Conservation (phyloP, 2,797 vertebrate genomes). For the Natrix natrix region DNA sequence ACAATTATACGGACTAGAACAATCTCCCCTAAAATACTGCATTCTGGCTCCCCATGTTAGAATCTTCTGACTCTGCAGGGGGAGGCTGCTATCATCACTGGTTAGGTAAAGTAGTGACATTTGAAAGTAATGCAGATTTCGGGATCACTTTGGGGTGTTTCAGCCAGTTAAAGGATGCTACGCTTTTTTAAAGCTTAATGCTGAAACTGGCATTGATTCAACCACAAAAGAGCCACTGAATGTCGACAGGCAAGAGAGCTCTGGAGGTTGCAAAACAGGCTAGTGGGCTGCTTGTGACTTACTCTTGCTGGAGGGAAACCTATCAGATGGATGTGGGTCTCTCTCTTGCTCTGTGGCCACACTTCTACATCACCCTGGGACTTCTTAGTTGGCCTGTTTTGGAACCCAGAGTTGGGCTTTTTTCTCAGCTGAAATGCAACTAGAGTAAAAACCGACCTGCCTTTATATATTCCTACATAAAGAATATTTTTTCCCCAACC, state of each 20-base stretch:
- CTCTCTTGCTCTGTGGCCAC: background rate
- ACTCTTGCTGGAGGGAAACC: background rate
- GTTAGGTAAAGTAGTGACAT: background rate
- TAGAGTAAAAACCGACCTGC: background rate
- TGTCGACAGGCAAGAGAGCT: background rate
- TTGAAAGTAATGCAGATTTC: background rate
- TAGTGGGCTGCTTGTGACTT: background rate
- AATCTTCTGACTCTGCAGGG: background rate
- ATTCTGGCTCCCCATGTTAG: background rate
- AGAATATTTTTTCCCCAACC: background rate
- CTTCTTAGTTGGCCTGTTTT: background rate
- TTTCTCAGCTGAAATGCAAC: background rate
- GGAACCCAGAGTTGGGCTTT: background rate
- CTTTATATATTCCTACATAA: background rate
- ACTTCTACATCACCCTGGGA: background rate
- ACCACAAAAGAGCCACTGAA: background rate
- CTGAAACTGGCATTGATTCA: background rate
- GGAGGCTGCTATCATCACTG: background rate
- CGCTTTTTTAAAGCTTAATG: background rate
- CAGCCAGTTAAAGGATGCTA: background rate
- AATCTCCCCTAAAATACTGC: background rate
- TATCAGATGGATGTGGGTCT: background rate
- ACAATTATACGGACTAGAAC: background rate
- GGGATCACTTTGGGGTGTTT: background rate
- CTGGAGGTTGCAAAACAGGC: background rate